Evolutionary conservation across 1,140 invertebrate genomes (phyloP).

Genomic region (Ips typographus): DNA sequence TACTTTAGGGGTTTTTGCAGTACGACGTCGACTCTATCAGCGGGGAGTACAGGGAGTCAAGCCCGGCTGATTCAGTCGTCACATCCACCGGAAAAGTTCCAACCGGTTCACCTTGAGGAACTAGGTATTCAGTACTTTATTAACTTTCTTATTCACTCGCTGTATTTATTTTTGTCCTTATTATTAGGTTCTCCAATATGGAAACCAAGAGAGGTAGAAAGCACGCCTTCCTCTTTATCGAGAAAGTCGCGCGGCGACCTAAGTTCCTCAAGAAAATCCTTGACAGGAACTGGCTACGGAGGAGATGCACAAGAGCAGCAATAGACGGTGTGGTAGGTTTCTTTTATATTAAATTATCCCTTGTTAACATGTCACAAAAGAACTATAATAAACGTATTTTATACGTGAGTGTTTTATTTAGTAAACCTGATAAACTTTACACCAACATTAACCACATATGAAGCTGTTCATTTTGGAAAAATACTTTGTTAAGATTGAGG

Average conservation of each 20-base stretch:
- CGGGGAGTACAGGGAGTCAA: slow-evolving; percentile 90
- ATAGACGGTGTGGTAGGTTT: slow-evolving; percentile 26
- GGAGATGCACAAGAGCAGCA: slow-evolving; percentile 43
- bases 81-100: slow-evolving; percentile 86
- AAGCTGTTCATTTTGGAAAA: no score
- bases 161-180: background rate
- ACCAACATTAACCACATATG: no score
- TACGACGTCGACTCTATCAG: slow-evolving; percentile 90
- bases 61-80: slow-evolving; percentile 91
- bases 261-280: slow-evolving; percentile 51
- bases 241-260: slow-evolving; percentile 50
- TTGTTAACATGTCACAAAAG: slow-evolving; percentile 29
- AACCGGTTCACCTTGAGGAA: slow-evolving; percentile 80
- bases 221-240: slow-evolving; percentile 52
- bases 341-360: slow-evolving; percentile 25
- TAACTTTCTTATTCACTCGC: slow-evolving; percentile 47
- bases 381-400: slow-evolving; percentile 30
- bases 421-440: background rate
- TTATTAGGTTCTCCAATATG: slow-evolving; percentile 82
- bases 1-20: slow-evolving; percentile 52
- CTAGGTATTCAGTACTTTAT: slow-evolving; percentile 64
- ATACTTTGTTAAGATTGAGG: no score
- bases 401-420: slow-evolving; percentile 9
- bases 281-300: slow-evolving; percentile 42
- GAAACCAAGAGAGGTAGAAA: slow-evolving; percentile 76